Base-by-base conservation (phyloP, 2,113 vertebrate species). In the Dipodomys spectabilis region DNA sequence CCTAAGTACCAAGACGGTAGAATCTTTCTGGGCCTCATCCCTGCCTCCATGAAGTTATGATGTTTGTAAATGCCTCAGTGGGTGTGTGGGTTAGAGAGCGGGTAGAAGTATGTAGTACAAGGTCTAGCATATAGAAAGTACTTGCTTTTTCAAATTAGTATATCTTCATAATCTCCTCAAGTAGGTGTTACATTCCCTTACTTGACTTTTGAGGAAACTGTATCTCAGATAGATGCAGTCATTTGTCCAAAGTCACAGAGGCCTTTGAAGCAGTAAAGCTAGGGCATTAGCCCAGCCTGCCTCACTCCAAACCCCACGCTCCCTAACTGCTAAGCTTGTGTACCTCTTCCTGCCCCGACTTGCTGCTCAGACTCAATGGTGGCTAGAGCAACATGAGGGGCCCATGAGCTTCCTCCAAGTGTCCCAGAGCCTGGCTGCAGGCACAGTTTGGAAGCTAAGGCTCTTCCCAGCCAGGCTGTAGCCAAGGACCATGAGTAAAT, bases 231-330 rank as follows among this genome's bases (percentile, higher is more conserved):
- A 82, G 62, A 25, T 2, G 0, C 18, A 18, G 16, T 69, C 9
- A 16, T 88, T 77, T 64, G 82, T 25, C 74, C 67, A 86, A 68
- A 92, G 30, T 80, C 57, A 82, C 77, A 65, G 6, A 81, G 72
- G 4, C 5, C 45, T 67, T 84, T 82, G 57, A 87, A n/a, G 5
- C 7, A 8, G 32, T 13, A 73, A 30, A 64, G 27, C 39, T 16
- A 23, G 72, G 22, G 35, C 13, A 3, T 22, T 53, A 28, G 19
- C 32, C 67, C 15, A 22, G 35, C 67, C 49, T 25, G 19, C n/a
- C 86, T 49, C 57, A 28, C 60, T 72, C 60, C 68, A 81, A 32
- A 32, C 86, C n/a, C 53, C 25, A 8, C 5, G 18, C 30, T 78
- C 39, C 62, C 53, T 64, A 49, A 35, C 45, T 49, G 35, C 67